Percentiles rank a stretch among this genome's conserved stretches.
phyloP scores from a whole-genome alignment of 2,888 invertebrate genomes.

The Xestia ashworthii region DNA sequence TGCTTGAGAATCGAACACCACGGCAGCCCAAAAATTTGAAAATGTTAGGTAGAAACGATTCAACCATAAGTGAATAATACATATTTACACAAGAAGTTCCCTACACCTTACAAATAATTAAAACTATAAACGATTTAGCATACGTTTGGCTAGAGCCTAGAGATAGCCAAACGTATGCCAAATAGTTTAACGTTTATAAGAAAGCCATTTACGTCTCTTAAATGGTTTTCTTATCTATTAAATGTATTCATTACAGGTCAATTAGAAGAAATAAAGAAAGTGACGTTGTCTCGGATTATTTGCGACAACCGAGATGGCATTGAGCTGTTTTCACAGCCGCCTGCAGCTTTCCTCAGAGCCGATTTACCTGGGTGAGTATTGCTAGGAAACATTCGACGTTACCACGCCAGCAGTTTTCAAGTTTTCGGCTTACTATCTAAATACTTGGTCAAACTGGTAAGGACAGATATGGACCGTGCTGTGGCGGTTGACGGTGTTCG shows the following conservation, averaged over 20 bases:
- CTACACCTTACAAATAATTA: no score
- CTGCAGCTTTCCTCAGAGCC: conserved; percentile 91
- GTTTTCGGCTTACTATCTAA: background rate
- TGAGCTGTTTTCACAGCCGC: conserved; percentile 89
- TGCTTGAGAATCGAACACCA: no score
- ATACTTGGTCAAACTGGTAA: background rate
- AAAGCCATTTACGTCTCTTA: no score
- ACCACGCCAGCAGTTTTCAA: background rate
- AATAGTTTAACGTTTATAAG: no score
- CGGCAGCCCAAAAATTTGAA: no score
- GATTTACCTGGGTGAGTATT: conserved; percentile 90
- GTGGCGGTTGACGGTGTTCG: background rate
- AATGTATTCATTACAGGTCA: conserved; percentile 87
- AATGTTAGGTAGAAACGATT: no score
- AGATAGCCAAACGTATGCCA: no score
- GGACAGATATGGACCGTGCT: background rate
- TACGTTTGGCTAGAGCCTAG: no score
- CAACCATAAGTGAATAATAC: no score
- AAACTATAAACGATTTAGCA: no score
- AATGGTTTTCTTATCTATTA: background rate
- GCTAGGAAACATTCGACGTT: background rate
- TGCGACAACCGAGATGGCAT: conserved; percentile 94
- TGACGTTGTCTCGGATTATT: conserved; percentile 92
- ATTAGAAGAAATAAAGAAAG: conserved; percentile 93
- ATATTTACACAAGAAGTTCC: no score